Evolutionary conservation across 2,888 invertebrate genomes (phyloP), one percentile per base, ranked within the genome.

Genomic region (Azorinus chamasolen): DNA sequence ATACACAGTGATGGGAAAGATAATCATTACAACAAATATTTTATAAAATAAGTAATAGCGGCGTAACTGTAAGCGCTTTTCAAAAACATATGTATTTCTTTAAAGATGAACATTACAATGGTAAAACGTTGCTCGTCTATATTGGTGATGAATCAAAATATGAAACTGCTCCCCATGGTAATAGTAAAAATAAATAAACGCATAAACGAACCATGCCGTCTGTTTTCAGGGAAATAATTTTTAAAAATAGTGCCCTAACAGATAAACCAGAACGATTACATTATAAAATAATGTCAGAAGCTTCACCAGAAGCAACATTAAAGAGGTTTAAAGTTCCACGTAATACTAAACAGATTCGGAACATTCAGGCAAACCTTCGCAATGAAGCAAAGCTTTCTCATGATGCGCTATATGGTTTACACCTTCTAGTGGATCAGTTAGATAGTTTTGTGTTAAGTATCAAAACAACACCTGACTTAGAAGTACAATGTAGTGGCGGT

Each of bases 41-140:
- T 51, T 63, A 51, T 25, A 51, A 51, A 22, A 41, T 63, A 6
- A 18, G 24, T 37, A 63, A 63, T 41, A 37, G 25, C 24, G 51
- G 51, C 12, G n/a, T 8, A 22, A 50, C 18, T 0, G 41, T 16
- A 24, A 2, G 14, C n/a, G n/a, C 50, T 1, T 63, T 63, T 41
- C 50, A 27, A 24, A 63, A 51, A 41, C 62, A 63, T 25, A 53
- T 24, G 2, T 51, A 25, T 27, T 25, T 53, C 14, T 50, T 62
- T 24, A 8, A 14, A 22, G 63, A 53, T 51, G 25, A 41, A 1
- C 39, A 51, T 24, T 63, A 63, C 53, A 63, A 51, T 14, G 18
- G 32, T 20, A 25, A 32, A 14, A 63, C 63, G 2, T 1, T 63
- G 1, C 16, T 63, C 24, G 53, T 46, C 12, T 51, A 63, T 63